Conservation (phyloP, 2,797 vertebrate genomes). For the Petrocephalus sullivani region DNA sequence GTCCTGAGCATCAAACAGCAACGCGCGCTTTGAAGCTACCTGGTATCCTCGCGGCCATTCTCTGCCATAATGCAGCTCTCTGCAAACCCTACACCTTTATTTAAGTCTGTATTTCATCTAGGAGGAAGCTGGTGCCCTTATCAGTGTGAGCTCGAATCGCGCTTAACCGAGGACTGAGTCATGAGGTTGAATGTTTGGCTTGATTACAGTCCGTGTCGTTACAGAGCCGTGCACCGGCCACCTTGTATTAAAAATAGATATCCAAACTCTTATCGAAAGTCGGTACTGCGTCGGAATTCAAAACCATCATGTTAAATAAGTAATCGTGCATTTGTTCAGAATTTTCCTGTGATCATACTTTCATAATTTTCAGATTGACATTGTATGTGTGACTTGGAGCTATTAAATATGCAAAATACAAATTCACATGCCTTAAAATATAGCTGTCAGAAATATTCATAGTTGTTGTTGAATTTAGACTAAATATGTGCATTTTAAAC, state of each 20-base stretch:
- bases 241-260: background rate
- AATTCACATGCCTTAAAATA: constrained; percentile 13
- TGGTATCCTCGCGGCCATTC: no score
- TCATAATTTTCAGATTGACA: background rate
- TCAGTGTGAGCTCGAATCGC: background rate
- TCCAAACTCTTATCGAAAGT: background rate
- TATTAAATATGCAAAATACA: background rate
- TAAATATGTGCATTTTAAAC: constrained; percentile 8
- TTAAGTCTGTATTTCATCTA: background rate
- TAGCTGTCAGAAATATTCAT: background rate
- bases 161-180: background rate
- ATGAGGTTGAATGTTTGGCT: background rate
- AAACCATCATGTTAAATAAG: background rate
- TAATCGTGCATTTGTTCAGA: background rate
- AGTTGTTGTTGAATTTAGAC: constrained; percentile 12
- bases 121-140: background rate
- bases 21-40: background rate
- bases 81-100: background rate
- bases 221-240: background rate
- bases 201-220: background rate
- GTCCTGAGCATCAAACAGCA: background rate
- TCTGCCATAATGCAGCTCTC: background rate
- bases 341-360: background rate
- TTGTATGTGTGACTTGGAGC: background rate
- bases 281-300: background rate